Evolutionary conservation across 2,888 invertebrate species (phyloP).

Genomic region (Stenodera caucasica): DNA sequence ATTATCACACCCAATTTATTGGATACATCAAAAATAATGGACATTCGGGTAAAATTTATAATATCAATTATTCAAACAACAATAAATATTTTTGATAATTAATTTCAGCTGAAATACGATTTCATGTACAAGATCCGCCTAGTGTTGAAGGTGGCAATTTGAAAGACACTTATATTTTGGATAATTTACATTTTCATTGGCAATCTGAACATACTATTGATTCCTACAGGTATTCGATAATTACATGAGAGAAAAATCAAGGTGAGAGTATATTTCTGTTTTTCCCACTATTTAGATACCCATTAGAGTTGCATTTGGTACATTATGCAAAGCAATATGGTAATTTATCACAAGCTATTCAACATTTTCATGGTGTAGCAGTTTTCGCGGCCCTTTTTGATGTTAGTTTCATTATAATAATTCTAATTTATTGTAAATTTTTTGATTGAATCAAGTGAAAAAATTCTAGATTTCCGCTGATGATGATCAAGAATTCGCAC

Average conservation of each 20-base stretch:
- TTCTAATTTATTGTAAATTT: neutral
- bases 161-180: constrained; percentile 62
- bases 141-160: constrained; percentile 63
- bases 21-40: constrained; percentile 67
- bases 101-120: constrained; percentile 47
- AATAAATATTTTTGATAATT: neutral
- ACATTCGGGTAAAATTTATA: constrained; percentile 63
- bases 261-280: constrained; percentile 2
- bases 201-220: constrained; percentile 79
- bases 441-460: neutral
- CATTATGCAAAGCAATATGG: constrained; percentile 61
- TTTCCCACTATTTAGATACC: constrained; percentile 55
- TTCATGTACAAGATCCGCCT: constrained; percentile 40
- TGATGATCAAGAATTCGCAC: constrained; percentile 48
- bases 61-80: neutral
- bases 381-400: constrained; percentile 68
- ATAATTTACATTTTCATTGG: constrained; percentile 85
- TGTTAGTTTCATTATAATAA: constrained; percentile 49
- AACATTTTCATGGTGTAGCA: constrained; percentile 62
- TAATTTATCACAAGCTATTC: constrained; percentile 58
- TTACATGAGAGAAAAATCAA: neutral
- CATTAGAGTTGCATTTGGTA: constrained; percentile 69
- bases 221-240: constrained; percentile 51
- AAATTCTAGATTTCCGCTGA: constrained; percentile 49
- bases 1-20: constrained; percentile 59